phyloP scores from a whole-genome alignment of 1,140 invertebrate species.

The Drosophila lowei region DNA sequence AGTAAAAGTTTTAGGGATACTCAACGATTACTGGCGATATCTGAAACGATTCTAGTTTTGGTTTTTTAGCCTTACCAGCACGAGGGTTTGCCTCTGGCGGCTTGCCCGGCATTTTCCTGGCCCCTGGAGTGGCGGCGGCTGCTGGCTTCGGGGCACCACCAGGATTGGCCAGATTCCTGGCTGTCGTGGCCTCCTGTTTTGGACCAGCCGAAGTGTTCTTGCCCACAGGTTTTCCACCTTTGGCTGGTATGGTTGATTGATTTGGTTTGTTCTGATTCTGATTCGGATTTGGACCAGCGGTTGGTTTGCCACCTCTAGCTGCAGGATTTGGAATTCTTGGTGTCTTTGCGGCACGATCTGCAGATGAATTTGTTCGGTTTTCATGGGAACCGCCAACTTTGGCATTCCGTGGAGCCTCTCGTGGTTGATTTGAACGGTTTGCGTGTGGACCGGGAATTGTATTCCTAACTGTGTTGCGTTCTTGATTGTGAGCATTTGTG shows the following conservation, averaged over 20 bases:
- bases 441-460: background rate
- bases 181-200: too few species aligned
- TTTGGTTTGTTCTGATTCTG: conserved; percentile 7
- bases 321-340: too few species aligned
- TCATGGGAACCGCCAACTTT: background rate
- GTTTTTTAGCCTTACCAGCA: conserved; percentile 21
- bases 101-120: background rate
- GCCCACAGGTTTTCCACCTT: too few species aligned
- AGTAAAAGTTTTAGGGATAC: too few species aligned
- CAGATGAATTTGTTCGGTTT: background rate
- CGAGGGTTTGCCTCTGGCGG: background rate
- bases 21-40: background rate
- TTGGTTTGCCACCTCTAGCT: too few species aligned
- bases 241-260: background rate
- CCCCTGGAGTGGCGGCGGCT: background rate
- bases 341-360: background rate
- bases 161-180: background rate
- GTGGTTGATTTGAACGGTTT: background rate
- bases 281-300: background rate
- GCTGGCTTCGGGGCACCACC: too few species aligned
- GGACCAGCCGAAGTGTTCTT: too few species aligned
- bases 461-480: background rate
- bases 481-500: background rate
- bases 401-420: background rate
- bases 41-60: background rate